Percentiles rank a stretch among this genome's conserved stretches.
Conservation (phyloP, 2,797 vertebrate species). For the Ataeniobius toweri region DNA sequence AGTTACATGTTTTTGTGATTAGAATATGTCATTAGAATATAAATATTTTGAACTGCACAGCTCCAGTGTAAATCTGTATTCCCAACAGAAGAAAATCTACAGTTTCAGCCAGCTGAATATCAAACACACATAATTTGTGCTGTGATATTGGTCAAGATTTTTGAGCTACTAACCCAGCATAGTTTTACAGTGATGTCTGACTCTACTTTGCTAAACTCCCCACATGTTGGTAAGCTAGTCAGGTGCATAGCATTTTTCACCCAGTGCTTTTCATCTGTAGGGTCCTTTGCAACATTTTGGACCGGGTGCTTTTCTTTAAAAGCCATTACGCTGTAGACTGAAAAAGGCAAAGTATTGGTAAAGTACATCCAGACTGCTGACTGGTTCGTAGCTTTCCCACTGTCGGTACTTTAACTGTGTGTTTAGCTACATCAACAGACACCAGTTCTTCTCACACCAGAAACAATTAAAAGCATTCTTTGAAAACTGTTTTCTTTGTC, state of each 20-base stretch:
- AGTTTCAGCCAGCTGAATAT: not conserved
- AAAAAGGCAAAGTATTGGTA: not conserved
- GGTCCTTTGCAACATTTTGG: not conserved
- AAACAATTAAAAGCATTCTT: not conserved
- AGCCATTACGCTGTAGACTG: not conserved
- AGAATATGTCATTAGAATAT: not conserved
- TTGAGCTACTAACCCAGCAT: not conserved
- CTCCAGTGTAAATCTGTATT: not conserved
- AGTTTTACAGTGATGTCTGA: no score
- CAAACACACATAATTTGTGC: not conserved
- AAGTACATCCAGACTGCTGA: not conserved
- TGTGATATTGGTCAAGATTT: not conserved
- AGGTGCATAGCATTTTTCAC: no score
- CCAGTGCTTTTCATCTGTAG: not conserved
- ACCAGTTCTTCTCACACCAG: not conserved
- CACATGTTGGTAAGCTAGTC: no score
- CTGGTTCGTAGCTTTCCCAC: not conserved
- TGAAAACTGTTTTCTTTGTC: not conserved
- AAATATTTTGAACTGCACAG: not conserved
- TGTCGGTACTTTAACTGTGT: not conserved
- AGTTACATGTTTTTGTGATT: no score
- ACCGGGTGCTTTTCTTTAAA: not conserved
- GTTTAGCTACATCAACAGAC: not conserved
- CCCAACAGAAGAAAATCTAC: no score
- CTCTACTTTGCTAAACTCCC: no score